Evolutionary conservation across 2,888 invertebrate genomes (phyloP).

Genomic region (Gymnoscelis rufifasciata): DNA sequence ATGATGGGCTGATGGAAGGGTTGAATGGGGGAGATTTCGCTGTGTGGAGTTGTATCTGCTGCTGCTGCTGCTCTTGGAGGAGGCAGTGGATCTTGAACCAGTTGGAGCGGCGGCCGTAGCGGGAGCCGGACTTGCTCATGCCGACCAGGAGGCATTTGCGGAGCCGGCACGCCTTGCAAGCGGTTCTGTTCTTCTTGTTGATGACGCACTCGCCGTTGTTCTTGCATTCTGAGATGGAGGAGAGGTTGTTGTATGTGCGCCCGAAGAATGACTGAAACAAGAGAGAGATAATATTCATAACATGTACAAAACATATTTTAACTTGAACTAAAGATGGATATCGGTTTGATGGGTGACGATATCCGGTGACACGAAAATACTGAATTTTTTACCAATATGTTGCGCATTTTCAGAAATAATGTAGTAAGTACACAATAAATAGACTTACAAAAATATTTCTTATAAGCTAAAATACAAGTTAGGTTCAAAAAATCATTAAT

Average conservation of each 20-base stretch:
- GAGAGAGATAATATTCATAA: too few species aligned
- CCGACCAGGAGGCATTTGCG: slow-evolving; percentile 92
- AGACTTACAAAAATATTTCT: too few species aligned
- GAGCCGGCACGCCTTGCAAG: slow-evolving; percentile 93
- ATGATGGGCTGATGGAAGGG: slow-evolving; percentile 58
- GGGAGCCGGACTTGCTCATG: slow-evolving; percentile 94
- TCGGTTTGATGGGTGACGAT: too few species aligned
- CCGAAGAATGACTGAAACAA: slow-evolving; percentile 94
- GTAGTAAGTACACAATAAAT: too few species aligned
- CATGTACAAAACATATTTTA: too few species aligned
- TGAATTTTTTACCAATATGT: too few species aligned
- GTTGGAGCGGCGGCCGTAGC: slow-evolving; percentile 93
- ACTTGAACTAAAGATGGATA: too few species aligned
- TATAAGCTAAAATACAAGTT: too few species aligned
- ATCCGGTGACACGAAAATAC: too few species aligned
- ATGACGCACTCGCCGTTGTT: slow-evolving; percentile 94
- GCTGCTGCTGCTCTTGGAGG: slow-evolving; percentile 88
- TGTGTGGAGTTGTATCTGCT: slow-evolving; percentile 73
- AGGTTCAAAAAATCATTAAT: too few species aligned
- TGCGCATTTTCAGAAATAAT: too few species aligned
- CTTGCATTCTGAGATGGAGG: slow-evolving; percentile 93
- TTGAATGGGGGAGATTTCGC: slow-evolving; percentile 72
- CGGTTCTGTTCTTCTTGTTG: slow-evolving; percentile 94
- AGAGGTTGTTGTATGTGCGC: slow-evolving; percentile 92
- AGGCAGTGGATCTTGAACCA: slow-evolving; percentile 97